Conservation (phyloP, 2,113 vertebrate species). For the Ploceus nigricollis region DNA sequence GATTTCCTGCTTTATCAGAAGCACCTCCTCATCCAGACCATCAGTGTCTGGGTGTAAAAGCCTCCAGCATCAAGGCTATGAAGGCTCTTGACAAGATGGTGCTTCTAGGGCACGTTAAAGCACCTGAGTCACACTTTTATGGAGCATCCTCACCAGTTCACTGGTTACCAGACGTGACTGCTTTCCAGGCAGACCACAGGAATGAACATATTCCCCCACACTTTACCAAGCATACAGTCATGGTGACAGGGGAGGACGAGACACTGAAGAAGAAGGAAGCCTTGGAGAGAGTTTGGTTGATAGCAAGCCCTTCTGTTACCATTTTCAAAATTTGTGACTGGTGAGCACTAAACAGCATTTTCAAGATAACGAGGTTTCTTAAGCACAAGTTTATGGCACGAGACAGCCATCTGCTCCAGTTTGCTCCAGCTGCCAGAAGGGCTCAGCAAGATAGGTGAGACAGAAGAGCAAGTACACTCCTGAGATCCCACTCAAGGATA, state of each 20-base stretch:
- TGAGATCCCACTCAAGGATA: not conserved
- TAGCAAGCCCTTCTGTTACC: accelerated
- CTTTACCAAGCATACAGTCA: not conserved
- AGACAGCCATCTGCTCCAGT: not conserved
- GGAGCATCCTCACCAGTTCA: not conserved
- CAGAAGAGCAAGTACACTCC: not conserved
- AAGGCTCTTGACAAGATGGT: not conserved
- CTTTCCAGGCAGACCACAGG: not conserved
- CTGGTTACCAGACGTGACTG: not conserved
- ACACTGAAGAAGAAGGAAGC: not conserved
- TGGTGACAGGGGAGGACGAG: not conserved
- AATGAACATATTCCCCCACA: not conserved
- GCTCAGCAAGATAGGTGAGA: not conserved
- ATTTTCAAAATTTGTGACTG: not conserved
- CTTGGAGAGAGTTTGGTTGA: not conserved
- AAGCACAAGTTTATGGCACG: not conserved
- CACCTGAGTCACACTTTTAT: not conserved
- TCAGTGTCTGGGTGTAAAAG: not conserved
- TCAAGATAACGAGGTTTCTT: not conserved
- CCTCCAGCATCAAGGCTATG: not conserved
- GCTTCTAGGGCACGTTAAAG: not conserved
- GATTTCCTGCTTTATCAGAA: not conserved
- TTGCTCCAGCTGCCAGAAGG: not conserved
- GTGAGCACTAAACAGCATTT: not conserved
- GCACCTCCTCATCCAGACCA: not conserved